Conservation (phyloP, 2,113 vertebrate species). For the Brienomyrus longianalis region DNA sequence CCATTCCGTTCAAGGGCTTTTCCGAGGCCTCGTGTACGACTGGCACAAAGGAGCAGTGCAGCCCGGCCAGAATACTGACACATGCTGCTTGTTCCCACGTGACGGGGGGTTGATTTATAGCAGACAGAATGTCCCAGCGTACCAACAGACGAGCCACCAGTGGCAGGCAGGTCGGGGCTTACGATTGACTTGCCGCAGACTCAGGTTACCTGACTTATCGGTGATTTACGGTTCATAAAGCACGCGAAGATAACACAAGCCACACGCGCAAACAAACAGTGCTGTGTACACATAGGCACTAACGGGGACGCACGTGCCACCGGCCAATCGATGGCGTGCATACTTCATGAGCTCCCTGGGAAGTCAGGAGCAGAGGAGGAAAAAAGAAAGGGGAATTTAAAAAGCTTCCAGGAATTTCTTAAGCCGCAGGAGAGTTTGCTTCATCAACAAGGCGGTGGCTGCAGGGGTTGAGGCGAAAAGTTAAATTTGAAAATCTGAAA, state of each 20-base stretch:
- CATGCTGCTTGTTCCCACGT: background rate
- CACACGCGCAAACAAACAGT: background rate
- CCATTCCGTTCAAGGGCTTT: background rate
- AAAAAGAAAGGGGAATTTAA: background rate
- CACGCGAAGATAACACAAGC: slow-evolving; percentile 13
- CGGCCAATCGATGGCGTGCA: background rate
- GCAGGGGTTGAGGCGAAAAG: background rate
- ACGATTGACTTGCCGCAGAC: slow-evolving; percentile 32
- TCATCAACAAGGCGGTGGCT: background rate
- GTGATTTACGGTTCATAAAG: slow-evolving; percentile 37
- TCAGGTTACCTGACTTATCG: slow-evolving; percentile 27
- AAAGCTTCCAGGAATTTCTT: background rate
- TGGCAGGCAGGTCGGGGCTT: slow-evolving; percentile 27
- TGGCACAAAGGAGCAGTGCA: background rate
- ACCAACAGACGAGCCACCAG: slow-evolving; percentile 26
- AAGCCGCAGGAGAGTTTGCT: background rate
- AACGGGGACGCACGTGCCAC: background rate
- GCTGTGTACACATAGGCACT: background rate
- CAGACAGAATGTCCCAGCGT: background rate
- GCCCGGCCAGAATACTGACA: background rate
- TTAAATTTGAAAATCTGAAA: background rate
- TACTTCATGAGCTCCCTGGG: slow-evolving; percentile 11
- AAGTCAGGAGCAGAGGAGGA: background rate
- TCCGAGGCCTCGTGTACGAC: background rate
- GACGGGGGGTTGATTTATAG: background rate